phyloP scores from a whole-genome alignment of 2,797 vertebrate genomes.

The Selene dorsalis region DNA sequence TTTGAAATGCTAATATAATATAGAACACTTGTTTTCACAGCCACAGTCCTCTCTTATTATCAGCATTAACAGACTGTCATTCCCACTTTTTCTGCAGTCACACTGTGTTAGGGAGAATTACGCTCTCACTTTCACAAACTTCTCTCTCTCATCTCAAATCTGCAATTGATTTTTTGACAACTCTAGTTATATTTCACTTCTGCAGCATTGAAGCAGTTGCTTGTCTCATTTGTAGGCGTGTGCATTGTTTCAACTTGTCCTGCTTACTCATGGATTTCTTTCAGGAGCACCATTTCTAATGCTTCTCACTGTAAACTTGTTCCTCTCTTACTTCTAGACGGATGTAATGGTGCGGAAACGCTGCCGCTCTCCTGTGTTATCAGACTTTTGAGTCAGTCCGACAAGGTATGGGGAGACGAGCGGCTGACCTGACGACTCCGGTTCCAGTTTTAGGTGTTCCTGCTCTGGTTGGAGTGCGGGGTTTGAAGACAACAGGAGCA shows the following conservation, averaged over 20 bases:
- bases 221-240: conserved; percentile 39
- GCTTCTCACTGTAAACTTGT: conserved; percentile 65
- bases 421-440: conserved; percentile 81
- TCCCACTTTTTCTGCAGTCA: conserved; percentile 13
- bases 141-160: conserved; percentile 44
- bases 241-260: conserved; percentile 60
- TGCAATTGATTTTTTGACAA: conserved; percentile 45
- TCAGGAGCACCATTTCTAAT: conserved; percentile 27
- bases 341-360: conserved; percentile 67
- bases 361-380: conserved; percentile 37
- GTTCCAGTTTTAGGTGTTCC: conserved; percentile 85
- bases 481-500: conserved; percentile 78
- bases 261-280: conserved; percentile 61
- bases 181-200: conserved; percentile 49
- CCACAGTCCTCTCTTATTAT: conserved; percentile 21
- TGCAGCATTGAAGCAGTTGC: conserved; percentile 35
- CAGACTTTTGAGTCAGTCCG: conserved; percentile 58
- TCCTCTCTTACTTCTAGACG: conserved; percentile 71
- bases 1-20: conserved; percentile 64
- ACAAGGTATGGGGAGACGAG: conserved; percentile 82
- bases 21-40: conserved; percentile 41
- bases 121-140: too few relatives aligned
- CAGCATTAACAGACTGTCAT: conserved; percentile 24
- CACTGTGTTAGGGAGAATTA: conserved; percentile 28
- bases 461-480: conserved; percentile 79